Conservation (phyloP, 2,888 invertebrate species). For the Leptura quadrifasciata region DNA sequence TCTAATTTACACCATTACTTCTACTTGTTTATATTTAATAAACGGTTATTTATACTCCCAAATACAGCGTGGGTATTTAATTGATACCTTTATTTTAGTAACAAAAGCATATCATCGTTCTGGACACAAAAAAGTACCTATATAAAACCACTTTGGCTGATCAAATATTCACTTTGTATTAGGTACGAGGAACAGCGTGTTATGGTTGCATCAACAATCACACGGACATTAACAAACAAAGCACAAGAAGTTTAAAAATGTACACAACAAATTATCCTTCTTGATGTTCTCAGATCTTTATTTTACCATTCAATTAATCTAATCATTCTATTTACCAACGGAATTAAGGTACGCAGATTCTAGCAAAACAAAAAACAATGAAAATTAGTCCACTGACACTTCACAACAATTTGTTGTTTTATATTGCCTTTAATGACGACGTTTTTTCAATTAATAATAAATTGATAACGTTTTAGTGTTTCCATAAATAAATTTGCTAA, state of each 20-base stretch:
- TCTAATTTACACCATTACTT: background rate
- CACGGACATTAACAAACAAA: slow-evolving; percentile 10
- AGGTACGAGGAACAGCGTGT: background rate
- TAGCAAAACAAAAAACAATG: slow-evolving; percentile 22
- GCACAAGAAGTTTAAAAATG: slow-evolving; percentile 26
- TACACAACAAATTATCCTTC: slow-evolving; percentile 14
- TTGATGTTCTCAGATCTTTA: background rate
- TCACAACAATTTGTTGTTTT: slow-evolving; percentile 26
- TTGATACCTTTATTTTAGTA: background rate
- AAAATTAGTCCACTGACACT: background rate
- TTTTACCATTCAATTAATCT: slow-evolving; percentile 41
- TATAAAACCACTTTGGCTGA: slow-evolving; percentile 13
- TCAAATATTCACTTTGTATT: slow-evolving; percentile 21
- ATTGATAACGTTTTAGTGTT: slow-evolving; percentile 10
- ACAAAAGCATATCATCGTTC: background rate
- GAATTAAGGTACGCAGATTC: slow-evolving; percentile 31
- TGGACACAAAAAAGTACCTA: slow-evolving; percentile 19
- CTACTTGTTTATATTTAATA: slow-evolving; percentile 10
- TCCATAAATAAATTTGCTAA: slow-evolving; percentile 25
- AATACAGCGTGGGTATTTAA: background rate
- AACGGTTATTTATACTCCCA: background rate
- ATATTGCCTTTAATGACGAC: slow-evolving; percentile 10
- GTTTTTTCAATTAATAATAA: slow-evolving; percentile 21
- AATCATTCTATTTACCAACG: slow-evolving; percentile 42
- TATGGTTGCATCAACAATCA: slow-evolving; percentile 9